Percentiles rank a stretch among this genome's conserved stretches.
Evolutionary conservation across 2,113 vertebrate species (phyloP).

Genomic region (Sylvia atricapilla): DNA sequence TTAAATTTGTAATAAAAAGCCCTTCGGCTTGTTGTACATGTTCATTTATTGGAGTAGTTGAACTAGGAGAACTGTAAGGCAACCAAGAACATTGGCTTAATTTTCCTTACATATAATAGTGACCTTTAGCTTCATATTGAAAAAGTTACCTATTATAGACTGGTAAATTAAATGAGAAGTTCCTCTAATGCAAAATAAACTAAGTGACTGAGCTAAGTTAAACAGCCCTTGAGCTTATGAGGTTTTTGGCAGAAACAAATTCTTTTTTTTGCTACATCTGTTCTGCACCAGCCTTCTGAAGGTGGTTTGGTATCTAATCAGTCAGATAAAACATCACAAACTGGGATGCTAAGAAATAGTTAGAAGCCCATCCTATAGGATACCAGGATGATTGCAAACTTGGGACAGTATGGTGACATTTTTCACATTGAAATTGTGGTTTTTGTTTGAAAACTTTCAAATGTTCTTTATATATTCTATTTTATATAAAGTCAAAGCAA

Average conservation of each 20-base stretch:
- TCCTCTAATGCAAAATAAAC: constrained; percentile 82
- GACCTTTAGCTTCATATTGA: constrained; percentile 92
- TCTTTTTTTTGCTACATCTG: constrained; percentile 26
- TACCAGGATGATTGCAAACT: background rate
- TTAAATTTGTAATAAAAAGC: constrained; percentile 97
- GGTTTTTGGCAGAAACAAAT: constrained; percentile 66
- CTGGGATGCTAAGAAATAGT: background rate
- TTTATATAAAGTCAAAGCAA: background rate
- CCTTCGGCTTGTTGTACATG: constrained; percentile 94
- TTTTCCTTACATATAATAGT: constrained; percentile 88
- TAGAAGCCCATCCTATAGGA: background rate
- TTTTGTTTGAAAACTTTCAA: constrained; percentile 33
- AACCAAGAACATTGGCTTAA: constrained; percentile 85
- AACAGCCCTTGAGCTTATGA: constrained; percentile 69
- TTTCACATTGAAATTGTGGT: background rate
- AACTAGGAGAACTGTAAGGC: constrained; percentile 91
- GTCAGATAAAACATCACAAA: background rate
- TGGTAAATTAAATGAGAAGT: constrained; percentile 83
- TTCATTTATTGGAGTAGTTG: constrained; percentile 92
- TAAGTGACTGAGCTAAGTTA: constrained; percentile 76
- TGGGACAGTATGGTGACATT: background rate
- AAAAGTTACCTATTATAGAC: constrained; percentile 82
- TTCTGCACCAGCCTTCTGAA: constrained; percentile 44
- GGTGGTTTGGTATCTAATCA: constrained; percentile 41
- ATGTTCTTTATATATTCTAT: background rate